Conservation (phyloP, 2,797 vertebrate genomes). For the Parauchenoglanis ngamensis region DNA sequence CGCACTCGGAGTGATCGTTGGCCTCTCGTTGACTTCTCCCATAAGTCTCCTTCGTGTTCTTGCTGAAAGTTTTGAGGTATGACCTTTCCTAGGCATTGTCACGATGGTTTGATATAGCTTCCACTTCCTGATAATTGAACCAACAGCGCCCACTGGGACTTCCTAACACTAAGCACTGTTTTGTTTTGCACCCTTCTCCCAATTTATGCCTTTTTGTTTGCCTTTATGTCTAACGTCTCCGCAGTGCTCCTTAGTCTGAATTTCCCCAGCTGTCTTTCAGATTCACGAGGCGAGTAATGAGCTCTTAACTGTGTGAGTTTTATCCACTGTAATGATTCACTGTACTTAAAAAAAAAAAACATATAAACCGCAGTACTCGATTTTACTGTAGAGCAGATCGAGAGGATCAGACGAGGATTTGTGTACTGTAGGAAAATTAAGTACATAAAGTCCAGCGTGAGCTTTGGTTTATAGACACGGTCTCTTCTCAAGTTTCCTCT, state of each 20-base stretch:
- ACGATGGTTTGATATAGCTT: neutral
- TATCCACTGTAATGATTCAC: slow-evolving; percentile 19
- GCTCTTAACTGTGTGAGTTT: slow-evolving; percentile 16
- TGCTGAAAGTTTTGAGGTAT: neutral
- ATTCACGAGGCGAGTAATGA: slow-evolving; percentile 18
- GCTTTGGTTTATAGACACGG: neutral
- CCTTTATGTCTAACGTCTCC: neutral
- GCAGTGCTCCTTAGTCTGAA: slow-evolving; percentile 18
- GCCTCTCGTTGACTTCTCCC: slow-evolving; percentile 5
- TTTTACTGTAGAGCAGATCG: neutral
- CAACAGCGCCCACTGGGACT: neutral
- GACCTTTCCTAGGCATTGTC: slow-evolving; percentile 3
- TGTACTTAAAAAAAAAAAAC: neutral
- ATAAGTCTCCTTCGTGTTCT: neutral
- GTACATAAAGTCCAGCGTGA: neutral
- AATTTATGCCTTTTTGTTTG: neutral
- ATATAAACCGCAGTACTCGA: neutral
- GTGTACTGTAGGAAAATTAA: neutral
- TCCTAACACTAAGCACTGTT: neutral
- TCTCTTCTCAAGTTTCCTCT: neutral
- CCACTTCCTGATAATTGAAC: slow-evolving; percentile 11
- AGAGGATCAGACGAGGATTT: neutral
- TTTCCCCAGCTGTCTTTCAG: slow-evolving; percentile 32
- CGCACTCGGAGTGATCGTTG: neutral
- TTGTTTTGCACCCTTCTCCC: neutral